Evolutionary conservation across 2,797 vertebrate species (phyloP), one percentile per base, ranked within the genome.

Genomic region (Etheostoma nigrum): DNA sequence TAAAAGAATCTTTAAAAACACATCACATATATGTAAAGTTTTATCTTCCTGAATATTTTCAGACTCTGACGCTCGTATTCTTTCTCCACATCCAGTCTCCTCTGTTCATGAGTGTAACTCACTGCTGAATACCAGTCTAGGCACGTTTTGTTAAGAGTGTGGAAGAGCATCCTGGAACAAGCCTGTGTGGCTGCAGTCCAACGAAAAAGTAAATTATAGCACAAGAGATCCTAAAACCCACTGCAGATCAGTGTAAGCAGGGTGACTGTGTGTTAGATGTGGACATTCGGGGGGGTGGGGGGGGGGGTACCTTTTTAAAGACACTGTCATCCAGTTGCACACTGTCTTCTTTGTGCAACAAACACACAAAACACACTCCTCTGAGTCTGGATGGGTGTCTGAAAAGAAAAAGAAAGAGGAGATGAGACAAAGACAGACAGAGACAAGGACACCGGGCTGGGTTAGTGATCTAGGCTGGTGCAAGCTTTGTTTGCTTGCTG

Each of bases 301-400:
- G 36, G 9, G 36, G 9, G 9, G 36, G 9, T 69, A 97, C 96
- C 96, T 96, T 96, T 85, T 94, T 91, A 84, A 97, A 96, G 77
- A 95, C 78, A 47, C 92, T 67, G 69, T 96, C 94, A 53, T 95
- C 93, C n/a, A 91, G 91, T 71, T 95, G 91, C 27, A 83, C 55
- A 52, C 86, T 49, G 55, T 90, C 88, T 7, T 63, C 94, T 54
- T 82, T 78, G 77, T 94, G 92, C 63, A 93, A 78, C 83, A 86
- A 62, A 76, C 87, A 83, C 51, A 89, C 86, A 2, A 93, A 0
- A 94, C 88, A 59, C 91, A 70, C 53, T 93, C 91, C 47, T 82
- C 74, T 30, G 62, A 83, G 75, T 94, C 83, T 49, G 92, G 87
- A 73, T 91, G 66, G 33, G 95, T 49, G 61, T 91, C 96, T 97